Evolutionary conservation across 2,888 invertebrate species (phyloP).

Genomic region (Lepidocyrtinus sp.): DNA sequence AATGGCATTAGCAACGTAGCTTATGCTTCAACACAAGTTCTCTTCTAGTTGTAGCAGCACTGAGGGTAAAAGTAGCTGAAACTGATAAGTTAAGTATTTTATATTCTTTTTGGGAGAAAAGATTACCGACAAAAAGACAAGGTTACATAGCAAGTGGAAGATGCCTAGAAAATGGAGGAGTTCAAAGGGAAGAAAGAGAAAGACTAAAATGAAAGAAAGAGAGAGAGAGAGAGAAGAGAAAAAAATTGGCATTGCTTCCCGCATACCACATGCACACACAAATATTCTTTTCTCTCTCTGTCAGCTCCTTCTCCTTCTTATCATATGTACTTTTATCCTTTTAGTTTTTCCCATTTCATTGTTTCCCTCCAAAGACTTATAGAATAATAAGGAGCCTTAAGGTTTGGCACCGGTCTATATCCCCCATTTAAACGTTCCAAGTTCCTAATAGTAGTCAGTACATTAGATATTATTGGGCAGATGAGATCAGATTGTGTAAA

Average conservation of each 20-base stretch:
- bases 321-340: constrained; percentile 23
- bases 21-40: background rate
- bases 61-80: constrained; percentile 6
- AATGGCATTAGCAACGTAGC: constrained; percentile 4
- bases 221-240: constrained; percentile 22
- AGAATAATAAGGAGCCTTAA: constrained; percentile 34
- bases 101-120: constrained; percentile 38
- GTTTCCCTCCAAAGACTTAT: constrained; percentile 31
- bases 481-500: constrained; percentile 47
- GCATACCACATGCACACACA: constrained; percentile 14
- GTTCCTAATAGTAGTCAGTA: background rate
- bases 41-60: background rate
- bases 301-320: constrained; percentile 20
- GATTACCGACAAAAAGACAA: constrained; percentile 3
- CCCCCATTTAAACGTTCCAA: background rate
- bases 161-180: constrained; percentile 4
- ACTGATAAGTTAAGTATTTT: constrained; percentile 47
- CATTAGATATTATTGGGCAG: constrained; percentile 16
- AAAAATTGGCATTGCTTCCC: constrained; percentile 57
- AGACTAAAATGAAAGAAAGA: constrained; percentile 26
- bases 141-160: constrained; percentile 13
- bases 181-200: constrained; percentile 22
- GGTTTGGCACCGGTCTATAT: constrained; percentile 45
- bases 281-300: constrained; percentile 11
- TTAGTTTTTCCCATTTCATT: constrained; percentile 39